phyloP scores from a whole-genome alignment of 92 coral and sea anemone genomes.

The Zoanthus sociatus region DNA sequence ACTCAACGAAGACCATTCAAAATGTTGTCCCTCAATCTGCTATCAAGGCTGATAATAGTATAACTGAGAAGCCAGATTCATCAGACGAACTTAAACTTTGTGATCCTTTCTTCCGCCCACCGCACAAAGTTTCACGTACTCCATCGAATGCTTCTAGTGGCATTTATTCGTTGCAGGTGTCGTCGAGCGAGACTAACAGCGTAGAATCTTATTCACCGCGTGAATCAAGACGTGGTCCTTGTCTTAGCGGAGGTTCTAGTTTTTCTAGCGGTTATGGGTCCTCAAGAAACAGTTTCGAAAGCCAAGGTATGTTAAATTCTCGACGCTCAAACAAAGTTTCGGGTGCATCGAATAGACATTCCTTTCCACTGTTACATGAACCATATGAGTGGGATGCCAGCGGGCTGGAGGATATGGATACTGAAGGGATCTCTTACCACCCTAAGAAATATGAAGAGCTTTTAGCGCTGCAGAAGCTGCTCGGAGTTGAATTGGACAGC shows the following conservation, averaged over 20 bases:
- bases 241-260: conserved; percentile 77
- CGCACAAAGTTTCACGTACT: conserved; percentile 67
- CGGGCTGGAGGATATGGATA: conserved; percentile 65
- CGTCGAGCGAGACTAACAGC: conserved; percentile 91
- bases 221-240: conserved; percentile 66
- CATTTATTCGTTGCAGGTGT: conserved; percentile 76
- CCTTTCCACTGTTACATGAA: conserved; percentile 66
- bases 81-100: conserved; percentile 83
- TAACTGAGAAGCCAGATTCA: conserved; percentile 62
- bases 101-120: conserved; percentile 76
- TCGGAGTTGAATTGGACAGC: conserved; percentile 72
- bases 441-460: conserved; percentile 65
- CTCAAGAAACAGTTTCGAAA: conserved; percentile 69
- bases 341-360: conserved; percentile 42
- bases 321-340: conserved; percentile 43
- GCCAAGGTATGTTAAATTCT: conserved; percentile 9
- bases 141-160: conserved; percentile 93
- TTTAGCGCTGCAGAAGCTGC: conserved; percentile 68
- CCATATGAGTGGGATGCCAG: conserved; percentile 88
- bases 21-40: conserved; percentile 47
- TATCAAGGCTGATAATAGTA: conserved; percentile 45
- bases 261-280: conserved; percentile 68
- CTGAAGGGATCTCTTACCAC: conserved; percentile 63
- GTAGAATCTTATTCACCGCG: conserved; percentile 72
- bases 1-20: conserved; percentile 38